Evolutionary conservation across 2,113 vertebrate species (phyloP), one percentile per base, ranked within the genome.

Genomic region (Oryzias javanicus): DNA sequence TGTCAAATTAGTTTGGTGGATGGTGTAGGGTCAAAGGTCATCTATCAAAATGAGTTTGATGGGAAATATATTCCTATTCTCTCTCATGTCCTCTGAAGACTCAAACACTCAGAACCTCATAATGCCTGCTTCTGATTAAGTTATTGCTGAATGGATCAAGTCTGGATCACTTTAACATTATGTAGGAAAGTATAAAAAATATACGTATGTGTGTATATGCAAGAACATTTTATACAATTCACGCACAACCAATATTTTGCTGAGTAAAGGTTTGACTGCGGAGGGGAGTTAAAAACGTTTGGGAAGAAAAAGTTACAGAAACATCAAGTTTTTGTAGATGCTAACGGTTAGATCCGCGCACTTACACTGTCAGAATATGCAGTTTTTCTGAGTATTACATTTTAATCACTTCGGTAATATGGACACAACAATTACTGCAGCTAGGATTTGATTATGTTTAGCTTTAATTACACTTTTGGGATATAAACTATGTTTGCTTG

Each of bases 91-190:
- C 53, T 76, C 49, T 55, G 48, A 54, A 55, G 55, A 64, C 55
- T 69, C 24, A 70, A 79, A 55, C 52, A 16, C 58, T 48, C 44
- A 19, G 72, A 68, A 73, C 64, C 45, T 72, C 19, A 68, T 52
- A 25, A 47, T 59, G 49, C 61, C 61, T 65, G 63, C 44, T 56
- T 67, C 50, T 53, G 64, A 44, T 67, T 52, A 12, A 27, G n/a
- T 85, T 88, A 86, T 84, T 89, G 81, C 87, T 86, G 55, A 76
- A 78, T 24, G 17, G 40, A 62, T 66, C 10, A 18, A 75, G 51
- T 64, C 55, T 12, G 42, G 64, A 55, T 65, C 67, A 65, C 46
- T 42, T 54, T n/a, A 45, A 71, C 29, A 65, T 45, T 6, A 27
- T 51, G 45, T 83, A 76, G 70, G 51, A 78, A 82, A 70, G 72